Conservation (phyloP, 2,797 vertebrate species). For the Emys orbicularis region DNA sequence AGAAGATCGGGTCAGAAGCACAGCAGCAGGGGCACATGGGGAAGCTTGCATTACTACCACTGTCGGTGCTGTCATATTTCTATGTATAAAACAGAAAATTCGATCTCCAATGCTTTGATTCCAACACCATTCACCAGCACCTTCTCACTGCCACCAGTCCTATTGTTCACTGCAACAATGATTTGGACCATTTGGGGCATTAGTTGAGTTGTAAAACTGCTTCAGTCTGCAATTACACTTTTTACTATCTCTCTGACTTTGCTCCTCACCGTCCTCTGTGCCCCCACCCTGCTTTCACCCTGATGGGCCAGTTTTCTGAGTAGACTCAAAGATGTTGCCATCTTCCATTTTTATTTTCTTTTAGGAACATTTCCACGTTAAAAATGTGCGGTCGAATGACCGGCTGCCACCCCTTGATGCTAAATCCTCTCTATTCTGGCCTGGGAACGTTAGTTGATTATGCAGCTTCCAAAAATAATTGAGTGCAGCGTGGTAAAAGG, state of each 20-base stretch:
- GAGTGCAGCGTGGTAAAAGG: conserved; percentile 25
- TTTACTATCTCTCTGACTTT: background rate
- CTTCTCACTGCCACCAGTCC: background rate
- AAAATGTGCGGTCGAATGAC: conserved; percentile 76
- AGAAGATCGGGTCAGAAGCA: background rate
- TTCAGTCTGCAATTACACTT: background rate
- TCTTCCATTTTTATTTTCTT: conserved; percentile 52
- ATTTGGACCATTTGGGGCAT: accelerated
- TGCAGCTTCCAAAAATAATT: conserved; percentile 65
- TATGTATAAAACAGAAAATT: accelerated
- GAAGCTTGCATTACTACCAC: background rate
- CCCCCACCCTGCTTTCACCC: background rate
- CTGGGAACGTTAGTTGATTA: conserved; percentile 61
- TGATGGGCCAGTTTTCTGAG: background rate
- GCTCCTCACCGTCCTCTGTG: background rate
- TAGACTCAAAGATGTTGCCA: background rate
- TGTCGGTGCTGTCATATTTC: accelerated
- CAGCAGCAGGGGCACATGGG: background rate
- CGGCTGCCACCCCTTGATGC: conserved; percentile 76
- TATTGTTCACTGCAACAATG: accelerated
- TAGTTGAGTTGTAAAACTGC: background rate
- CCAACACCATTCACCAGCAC: background rate
- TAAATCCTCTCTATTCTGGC: conserved; percentile 78
- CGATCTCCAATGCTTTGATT: background rate
- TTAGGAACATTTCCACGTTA: conserved; percentile 74